A percentile compares a stretch with the other conserved stretches of the same genome.
phyloP scores from a whole-genome alignment of 2,797 vertebrate genomes.

The Sorex maritimensis region DNA sequence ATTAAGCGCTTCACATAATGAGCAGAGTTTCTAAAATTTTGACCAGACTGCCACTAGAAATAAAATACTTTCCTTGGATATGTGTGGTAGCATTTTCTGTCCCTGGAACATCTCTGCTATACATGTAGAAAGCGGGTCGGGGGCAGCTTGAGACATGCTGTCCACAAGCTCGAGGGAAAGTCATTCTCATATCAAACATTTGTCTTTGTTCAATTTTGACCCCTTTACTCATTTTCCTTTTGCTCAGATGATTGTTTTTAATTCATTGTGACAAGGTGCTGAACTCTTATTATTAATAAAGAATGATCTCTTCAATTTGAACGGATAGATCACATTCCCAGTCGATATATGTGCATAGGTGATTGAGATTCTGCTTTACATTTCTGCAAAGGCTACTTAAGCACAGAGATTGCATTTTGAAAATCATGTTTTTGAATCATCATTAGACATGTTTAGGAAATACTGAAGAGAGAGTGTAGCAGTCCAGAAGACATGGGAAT shows the following conservation, averaged over 20 bases:
- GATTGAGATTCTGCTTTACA: not conserved
- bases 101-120: not conserved
- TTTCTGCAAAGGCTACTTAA: not conserved
- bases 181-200: no score
- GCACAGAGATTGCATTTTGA: not conserved
- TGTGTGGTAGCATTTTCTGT: not conserved
- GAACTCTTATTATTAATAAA: not conserved
- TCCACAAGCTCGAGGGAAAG: no score
- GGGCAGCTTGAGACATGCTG: no score
- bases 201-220: no score
- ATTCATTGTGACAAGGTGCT: not conserved
- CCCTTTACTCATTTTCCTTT: not conserved
- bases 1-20: slow-evolving; percentile 73
- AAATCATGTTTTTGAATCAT: slow-evolving; percentile 8
- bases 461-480: not conserved
- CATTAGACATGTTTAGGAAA: slow-evolving; percentile 41
- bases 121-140: not conserved
- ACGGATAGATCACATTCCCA: not conserved
- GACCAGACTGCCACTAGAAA: slow-evolving; percentile 56
- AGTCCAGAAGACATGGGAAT: not conserved
- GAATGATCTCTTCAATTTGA: not conserved
- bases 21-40: slow-evolving; percentile 80
- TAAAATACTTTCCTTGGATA: slow-evolving; percentile 63
- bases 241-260: not conserved
- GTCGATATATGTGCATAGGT: not conserved